Evolutionary conservation across 2,797 vertebrate species (phyloP), one percentile per base, ranked within the genome.

Genomic region (Phoeniculus purpureus): DNA sequence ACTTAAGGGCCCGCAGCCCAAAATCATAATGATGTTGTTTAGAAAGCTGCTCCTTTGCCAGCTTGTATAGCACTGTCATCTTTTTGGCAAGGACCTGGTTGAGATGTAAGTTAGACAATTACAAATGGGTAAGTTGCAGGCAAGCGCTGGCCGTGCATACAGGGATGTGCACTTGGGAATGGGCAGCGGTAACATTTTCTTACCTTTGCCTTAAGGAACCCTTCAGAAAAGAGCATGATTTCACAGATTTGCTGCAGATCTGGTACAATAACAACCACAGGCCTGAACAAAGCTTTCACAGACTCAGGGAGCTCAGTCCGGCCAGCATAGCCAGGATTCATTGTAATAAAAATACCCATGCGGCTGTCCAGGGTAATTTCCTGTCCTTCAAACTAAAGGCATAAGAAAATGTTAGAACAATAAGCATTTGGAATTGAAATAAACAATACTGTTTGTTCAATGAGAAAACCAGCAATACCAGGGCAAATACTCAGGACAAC

Each of bases 161-260:
- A 9, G 4, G 16, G 20, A 3, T 31, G 40, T 10, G 11, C 20
- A 37, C 10, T 3, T 3, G 18, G 26, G 23, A 29, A 73, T 14
- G 25, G 16, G 19, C 9, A 87, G 56, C 47, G 75, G 31, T 0
- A 68, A 32, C 21, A 26, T 51, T 78, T 73, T 48, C 79, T 95
- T 96, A 99, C 99, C 98, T 99, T 99, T 87, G 99, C 99, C 96
- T 97, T 62, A 34, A 99, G 98, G 93, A 99, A 99, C 16, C 99
- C 99, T 94, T 99, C 99, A 6, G 99, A 99, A 97, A 99, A 99
- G 15, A 99, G 98, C 99, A 99, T 99, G 90, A 99, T 99, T 97
- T 99, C 99, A 82, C 99, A 99, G 90, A 99, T 99, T 97, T 99
- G 99, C 97, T 99, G 99, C 82, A 99, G 97, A 89, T 99, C 99